These are phyloP conservation scores for Mirza zaza DNA, from an alignment of 2,113 vertebrate species.

Conservation along the genomic window DNA sequence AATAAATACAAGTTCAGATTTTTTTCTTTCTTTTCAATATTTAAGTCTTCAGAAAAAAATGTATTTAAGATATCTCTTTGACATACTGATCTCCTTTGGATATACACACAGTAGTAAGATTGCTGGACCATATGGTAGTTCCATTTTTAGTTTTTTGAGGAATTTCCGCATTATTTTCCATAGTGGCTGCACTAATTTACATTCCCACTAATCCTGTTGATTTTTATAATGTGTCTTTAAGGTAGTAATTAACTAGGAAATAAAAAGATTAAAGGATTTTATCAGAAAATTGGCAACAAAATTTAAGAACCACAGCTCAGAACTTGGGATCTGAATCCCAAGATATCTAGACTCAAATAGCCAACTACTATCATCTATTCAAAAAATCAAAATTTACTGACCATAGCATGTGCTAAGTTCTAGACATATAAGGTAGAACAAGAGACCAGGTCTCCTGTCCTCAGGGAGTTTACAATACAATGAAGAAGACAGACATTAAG, in stretches of 20 bases:
- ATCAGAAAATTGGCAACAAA: slow-evolving; percentile 6
- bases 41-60: no score
- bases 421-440: neutral
- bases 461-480: neutral
- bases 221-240: slow-evolving; percentile 44
- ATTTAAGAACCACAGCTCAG: neutral
- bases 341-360: neutral
- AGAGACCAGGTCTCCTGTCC: neutral
- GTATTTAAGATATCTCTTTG: neutral
- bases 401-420: neutral
- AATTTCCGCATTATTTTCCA: neutral
- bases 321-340: neutral
- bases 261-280: neutral
- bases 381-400: neutral
- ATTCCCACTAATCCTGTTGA: neutral
- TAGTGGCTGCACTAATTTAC: neutral
- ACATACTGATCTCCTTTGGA: neutral
- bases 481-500: neutral
- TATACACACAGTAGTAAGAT: neutral
- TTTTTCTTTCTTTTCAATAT: no score
- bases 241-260: slow-evolving; percentile 3
- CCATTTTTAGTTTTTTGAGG: neutral
- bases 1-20: no score
- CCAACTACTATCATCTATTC: neutral
- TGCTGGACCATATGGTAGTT: neutral